Conservation (phyloP, 2,797 vertebrate species). For the Sebastes diploproa region DNA sequence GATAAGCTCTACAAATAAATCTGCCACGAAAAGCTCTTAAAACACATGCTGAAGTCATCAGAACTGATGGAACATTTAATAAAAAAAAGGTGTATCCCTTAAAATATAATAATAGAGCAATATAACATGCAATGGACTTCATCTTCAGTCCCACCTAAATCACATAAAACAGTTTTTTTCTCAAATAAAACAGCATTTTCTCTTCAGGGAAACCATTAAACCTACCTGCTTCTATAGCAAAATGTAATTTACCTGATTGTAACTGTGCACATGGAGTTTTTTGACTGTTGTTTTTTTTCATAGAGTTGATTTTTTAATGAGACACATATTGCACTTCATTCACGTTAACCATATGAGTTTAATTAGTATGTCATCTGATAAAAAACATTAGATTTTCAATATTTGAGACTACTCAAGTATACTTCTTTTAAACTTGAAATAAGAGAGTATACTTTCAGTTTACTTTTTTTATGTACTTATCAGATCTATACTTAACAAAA, state of each 20-base stretch:
- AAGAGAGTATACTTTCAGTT: too few species aligned
- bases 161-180: neutral
- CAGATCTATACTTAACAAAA: too few species aligned
- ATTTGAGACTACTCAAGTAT: neutral
- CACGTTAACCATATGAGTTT: slow-evolving; percentile 5
- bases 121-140: neutral
- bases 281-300: neutral
- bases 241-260: neutral
- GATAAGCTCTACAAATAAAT: neutral
- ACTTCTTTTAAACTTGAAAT: too few species aligned
- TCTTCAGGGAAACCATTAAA: neutral
- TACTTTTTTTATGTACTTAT: too few species aligned
- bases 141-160: neutral
- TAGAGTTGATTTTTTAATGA: neutral
- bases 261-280: neutral
- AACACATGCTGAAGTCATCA: neutral
- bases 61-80: neutral
- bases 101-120: neutral
- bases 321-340: neutral
- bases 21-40: neutral
- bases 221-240: neutral
- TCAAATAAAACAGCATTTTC: neutral
- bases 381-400: neutral
- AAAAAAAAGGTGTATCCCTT: neutral
- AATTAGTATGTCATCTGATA: neutral